These are phyloP conservation scores for Polia nebulosa DNA, from an alignment of 2,888 invertebrate genomes.

Conservation along the genomic window DNA sequence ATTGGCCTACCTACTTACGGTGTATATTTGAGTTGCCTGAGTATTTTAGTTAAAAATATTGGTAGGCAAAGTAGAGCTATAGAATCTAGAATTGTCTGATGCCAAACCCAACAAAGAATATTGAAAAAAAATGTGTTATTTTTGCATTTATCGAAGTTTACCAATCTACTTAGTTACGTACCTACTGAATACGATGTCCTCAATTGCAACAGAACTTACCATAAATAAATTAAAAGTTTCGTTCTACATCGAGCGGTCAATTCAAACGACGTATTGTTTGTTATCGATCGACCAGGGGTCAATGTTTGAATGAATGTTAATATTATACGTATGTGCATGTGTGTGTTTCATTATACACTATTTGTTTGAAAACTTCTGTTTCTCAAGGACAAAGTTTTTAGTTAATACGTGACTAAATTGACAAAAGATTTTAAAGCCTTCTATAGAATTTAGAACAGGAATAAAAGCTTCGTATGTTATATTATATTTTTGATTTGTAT, in stretches of 20 bases:
- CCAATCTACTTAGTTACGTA: no score
- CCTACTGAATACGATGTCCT: conserved; percentile 16
- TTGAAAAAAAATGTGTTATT: no score
- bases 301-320: conserved; percentile 58
- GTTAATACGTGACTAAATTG: conserved; percentile 47
- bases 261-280: conserved; percentile 53
- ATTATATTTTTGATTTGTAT: conserved; percentile 38
- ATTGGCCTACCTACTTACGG: no score
- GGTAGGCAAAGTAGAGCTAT: no score
- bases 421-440: conserved; percentile 40
- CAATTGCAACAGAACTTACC: conserved; percentile 30
- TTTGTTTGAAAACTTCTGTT: conserved; percentile 53
- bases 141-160: background rate
- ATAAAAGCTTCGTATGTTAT: conserved; percentile 21
- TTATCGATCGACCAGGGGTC: conserved; percentile 64
- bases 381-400: conserved; percentile 62
- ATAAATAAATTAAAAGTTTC: conserved; percentile 41
- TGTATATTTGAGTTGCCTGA: no score
- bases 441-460: conserved; percentile 31
- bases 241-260: conserved; percentile 55
- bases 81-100: no score
- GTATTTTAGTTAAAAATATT: no score
- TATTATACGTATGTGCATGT: conserved; percentile 14
- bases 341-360: conserved; percentile 40
- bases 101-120: no score